Base-by-base conservation (phyloP, 2,888 invertebrate species). In the Torymus auratus region DNA sequence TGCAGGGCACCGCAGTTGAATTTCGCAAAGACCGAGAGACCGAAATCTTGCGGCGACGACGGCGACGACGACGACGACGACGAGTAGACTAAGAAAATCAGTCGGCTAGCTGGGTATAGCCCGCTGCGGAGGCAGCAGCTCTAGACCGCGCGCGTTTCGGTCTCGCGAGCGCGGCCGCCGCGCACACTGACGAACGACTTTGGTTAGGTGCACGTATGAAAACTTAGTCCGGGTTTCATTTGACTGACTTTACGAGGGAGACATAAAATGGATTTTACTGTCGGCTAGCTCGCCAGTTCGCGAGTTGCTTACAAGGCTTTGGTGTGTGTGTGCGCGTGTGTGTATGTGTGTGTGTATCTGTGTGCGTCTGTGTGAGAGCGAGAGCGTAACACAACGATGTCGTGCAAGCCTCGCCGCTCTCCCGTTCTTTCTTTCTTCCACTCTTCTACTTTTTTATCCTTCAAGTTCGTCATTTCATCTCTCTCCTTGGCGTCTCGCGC, bases 221-320 rank as follows among this genome's bases (percentile, higher is more conserved):
- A 89, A 89, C 89, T 88, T 88, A 89, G 89, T 89, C 89, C 86
- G 84, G 87, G 89, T 89, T 89, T 89, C 89, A 89, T 89, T 89
- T 88, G 89, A 89, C 89, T 89, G 89, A 87, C 89, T 89, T 89
- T 89, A 89, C 89, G 89, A 89, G 88, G 84, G 83, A 87, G 88
- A 88, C 89, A 89, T 89, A 89, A 89, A 89, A 88, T 88, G 89
- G 88, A 89, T 89, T 89, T 89, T 89, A 89, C 88, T 89, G 89
- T 89, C 89, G 89, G 89, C 89, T 89, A 89, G 89, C 89, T 89
- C 89, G 88, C 89, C 88, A 89, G 89, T 89, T 89, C 88, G 80
- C 88, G 87, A 89, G 88, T 89, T 88, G 87, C 88, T 88, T 89
- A 89, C 89, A 87, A 88, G 88, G 89, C 89, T 88, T 88, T 87